Conservation (phyloP, 2,797 vertebrate species). For the Nannoperca australis region DNA sequence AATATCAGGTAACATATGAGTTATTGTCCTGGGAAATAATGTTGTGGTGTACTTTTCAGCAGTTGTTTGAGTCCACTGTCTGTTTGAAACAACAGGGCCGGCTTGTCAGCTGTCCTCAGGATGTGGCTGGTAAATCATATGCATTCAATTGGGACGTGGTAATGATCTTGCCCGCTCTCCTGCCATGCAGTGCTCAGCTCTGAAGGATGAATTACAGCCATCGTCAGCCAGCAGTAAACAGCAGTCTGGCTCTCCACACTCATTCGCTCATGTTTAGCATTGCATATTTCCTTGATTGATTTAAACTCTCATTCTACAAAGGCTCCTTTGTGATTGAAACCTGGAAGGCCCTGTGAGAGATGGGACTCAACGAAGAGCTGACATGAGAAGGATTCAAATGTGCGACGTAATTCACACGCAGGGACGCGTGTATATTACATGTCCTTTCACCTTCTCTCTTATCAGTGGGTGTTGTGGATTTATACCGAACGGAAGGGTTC, state of each 20-base stretch:
- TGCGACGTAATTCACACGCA: slow-evolving; percentile 47
- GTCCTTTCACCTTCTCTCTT: slow-evolving; percentile 11
- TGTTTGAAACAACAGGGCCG: slow-evolving; percentile 45
- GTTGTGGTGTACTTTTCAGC: slow-evolving; percentile 19
- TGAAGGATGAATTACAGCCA: slow-evolving; percentile 46
- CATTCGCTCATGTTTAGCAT: slow-evolving; percentile 34
- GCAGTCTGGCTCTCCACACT: slow-evolving; percentile 31
- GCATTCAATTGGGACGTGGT: slow-evolving; percentile 40
- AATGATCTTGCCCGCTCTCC: slow-evolving; percentile 38
- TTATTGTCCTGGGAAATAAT: slow-evolving; percentile 26
- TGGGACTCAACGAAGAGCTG: slow-evolving; percentile 43
- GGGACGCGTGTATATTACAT: slow-evolving; percentile 12
- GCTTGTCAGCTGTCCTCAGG: slow-evolving; percentile 55
- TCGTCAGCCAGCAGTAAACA: slow-evolving; percentile 54
- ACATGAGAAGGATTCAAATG: slow-evolving; percentile 68
- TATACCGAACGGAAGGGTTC: slow-evolving; percentile 31
- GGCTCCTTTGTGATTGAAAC: slow-evolving; percentile 51
- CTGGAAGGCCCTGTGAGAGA: slow-evolving; percentile 6
- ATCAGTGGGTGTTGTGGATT: slow-evolving; percentile 22
- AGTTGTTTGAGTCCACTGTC: slow-evolving; percentile 34
- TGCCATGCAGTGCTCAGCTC: slow-evolving; percentile 14
- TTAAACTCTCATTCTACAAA: slow-evolving; percentile 39
- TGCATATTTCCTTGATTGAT: slow-evolving; percentile 53
- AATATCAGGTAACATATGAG: slow-evolving; percentile 32
- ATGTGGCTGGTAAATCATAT: slow-evolving; percentile 58